Conservation (phyloP, 1,140 invertebrate genomes). For the Tigriopus japonicus region DNA sequence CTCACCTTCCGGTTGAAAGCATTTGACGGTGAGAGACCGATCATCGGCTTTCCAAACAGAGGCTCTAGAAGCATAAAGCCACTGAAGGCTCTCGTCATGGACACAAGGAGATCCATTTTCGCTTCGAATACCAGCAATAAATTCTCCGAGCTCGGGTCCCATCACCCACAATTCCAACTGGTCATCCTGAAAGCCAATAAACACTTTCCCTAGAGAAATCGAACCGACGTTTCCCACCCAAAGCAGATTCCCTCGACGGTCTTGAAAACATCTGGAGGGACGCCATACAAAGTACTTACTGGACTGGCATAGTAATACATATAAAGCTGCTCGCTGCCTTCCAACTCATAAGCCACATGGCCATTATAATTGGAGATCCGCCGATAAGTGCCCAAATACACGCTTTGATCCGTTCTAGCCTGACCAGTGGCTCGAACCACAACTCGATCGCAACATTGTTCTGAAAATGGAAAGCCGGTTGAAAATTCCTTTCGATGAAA, state of each 20-base stretch:
- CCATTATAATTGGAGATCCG: conserved; percentile 9
- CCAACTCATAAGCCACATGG: not conserved
- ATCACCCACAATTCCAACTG: conserved; percentile 11
- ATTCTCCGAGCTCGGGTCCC: conserved; percentile 11
- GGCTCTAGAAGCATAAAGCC: conserved; percentile 13
- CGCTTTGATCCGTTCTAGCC: conserved; percentile 8
- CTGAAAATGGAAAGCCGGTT: not conserved
- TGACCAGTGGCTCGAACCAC: conserved; percentile 5
- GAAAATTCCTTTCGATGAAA: too few species aligned
- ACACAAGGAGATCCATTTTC: not conserved
- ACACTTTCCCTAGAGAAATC: not conserved
- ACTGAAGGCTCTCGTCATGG: not conserved
- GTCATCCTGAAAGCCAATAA: not conserved
- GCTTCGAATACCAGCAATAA: conserved; percentile 13
- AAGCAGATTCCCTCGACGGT: not conserved
- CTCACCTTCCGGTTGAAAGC: not conserved
- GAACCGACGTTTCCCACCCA: not conserved
- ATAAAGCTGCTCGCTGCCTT: conserved; percentile 6
- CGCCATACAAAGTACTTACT: too few species aligned
- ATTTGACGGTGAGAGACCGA: conserved; percentile 1
- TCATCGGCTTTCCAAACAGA: conserved; percentile 12
- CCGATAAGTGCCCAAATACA: conserved; percentile 11
- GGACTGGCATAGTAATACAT: conserved; percentile 11
- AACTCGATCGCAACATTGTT: conserved; percentile 9
- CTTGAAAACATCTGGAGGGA: too few species aligned